phyloP scores from a whole-genome alignment of 2,113 vertebrate genomes.

The Clinocottus analis region DNA sequence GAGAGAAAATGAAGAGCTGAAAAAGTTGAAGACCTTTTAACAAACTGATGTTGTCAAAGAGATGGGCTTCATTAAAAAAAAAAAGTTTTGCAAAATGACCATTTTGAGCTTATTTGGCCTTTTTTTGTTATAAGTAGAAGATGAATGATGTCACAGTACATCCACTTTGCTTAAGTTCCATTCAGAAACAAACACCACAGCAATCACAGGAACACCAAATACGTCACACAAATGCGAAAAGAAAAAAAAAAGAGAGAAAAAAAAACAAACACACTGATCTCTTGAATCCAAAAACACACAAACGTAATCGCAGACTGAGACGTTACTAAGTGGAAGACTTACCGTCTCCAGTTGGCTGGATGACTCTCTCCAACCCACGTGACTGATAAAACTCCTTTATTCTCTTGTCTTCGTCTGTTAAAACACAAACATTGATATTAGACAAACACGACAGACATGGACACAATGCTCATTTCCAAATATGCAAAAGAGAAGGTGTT shows the following conservation, averaged over 20 bases:
- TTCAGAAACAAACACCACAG: not conserved
- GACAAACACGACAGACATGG: not conserved
- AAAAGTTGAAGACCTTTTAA: too few species aligned
- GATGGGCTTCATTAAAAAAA: too few species aligned
- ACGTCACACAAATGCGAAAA: not conserved
- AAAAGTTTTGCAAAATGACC: not conserved
- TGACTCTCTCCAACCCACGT: constrained; percentile 91
- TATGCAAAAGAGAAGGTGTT: too few species aligned
- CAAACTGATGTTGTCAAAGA: not conserved
- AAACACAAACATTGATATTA: not conserved
- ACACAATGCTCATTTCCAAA: not conserved
- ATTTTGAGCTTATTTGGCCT: not conserved
- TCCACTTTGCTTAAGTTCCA: not conserved
- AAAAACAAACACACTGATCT: not conserved
- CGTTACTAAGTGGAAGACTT: constrained; percentile 25
- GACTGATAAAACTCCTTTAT: constrained; percentile 98
- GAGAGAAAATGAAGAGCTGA: not conserved
- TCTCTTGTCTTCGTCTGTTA: constrained; percentile 93
- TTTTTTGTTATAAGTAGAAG: too few species aligned
- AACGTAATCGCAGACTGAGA: not conserved
- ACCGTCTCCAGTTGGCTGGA: constrained; percentile 92
- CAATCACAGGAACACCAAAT: not conserved
- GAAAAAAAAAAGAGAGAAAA: too few species aligned
- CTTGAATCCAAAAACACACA: not conserved
- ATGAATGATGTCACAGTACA: not conserved